Percentiles rank a stretch among this genome's conserved stretches.
Conservation (phyloP, 1,140 invertebrate genomes). For the Psilanteris sp. region DNA sequence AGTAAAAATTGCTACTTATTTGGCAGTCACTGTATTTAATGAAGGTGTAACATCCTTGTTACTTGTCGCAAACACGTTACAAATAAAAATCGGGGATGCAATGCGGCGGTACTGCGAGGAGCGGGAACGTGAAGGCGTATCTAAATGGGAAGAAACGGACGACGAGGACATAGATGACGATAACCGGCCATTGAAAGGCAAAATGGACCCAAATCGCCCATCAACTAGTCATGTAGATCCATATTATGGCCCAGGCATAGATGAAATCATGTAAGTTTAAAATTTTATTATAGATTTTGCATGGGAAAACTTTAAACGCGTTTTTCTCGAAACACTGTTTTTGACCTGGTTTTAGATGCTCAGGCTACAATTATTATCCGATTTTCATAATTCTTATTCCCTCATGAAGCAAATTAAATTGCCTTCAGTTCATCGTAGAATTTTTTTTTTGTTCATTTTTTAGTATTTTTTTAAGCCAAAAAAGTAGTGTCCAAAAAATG, state of each 20-base stretch:
- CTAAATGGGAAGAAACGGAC: too few relatives aligned
- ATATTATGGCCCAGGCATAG: slow-evolving; percentile 7
- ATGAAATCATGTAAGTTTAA: too few relatives aligned
- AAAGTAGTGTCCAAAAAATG: too few relatives aligned
- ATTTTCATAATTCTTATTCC: slow-evolving; percentile 3
- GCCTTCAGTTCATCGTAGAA: slow-evolving; percentile 4
- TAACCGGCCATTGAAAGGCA: too few relatives aligned
- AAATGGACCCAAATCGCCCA: too few relatives aligned
- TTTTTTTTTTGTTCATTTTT: slow-evolving; percentile 5
- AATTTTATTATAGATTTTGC: not conserved
- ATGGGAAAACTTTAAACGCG: slow-evolving; percentile 8
- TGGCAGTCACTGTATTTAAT: slow-evolving; percentile 31
- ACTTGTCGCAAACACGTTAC: slow-evolving; percentile 2
- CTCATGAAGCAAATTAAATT: not conserved
- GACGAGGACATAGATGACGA: too few relatives aligned
- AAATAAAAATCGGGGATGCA: slow-evolving; percentile 13
- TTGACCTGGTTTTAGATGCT: too few relatives aligned
- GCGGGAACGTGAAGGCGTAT: too few relatives aligned
- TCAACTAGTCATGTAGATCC: too few relatives aligned
- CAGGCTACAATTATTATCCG: too few relatives aligned
- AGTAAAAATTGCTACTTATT: slow-evolving; percentile 27
- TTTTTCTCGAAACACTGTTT: slow-evolving; percentile 10
- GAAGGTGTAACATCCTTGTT: slow-evolving; percentile 18
- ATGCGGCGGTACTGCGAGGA: not conserved
- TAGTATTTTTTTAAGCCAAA: too few relatives aligned